Conservation (phyloP, 2,113 vertebrate species). For the Redunca redunca region DNA sequence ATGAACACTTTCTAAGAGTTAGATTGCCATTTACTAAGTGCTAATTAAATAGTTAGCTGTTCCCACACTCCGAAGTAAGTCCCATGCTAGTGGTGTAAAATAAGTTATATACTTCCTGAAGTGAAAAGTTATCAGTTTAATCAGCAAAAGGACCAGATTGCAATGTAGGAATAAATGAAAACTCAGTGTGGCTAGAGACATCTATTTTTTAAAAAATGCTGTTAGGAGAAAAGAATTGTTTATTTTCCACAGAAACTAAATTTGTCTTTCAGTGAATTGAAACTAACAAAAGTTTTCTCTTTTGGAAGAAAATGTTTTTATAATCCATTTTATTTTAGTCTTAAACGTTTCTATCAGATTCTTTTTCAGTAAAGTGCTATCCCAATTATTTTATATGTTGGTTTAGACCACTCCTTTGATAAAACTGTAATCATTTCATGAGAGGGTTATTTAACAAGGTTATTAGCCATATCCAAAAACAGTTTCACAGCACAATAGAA, state of each 20-base stretch:
- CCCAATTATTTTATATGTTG: constrained; percentile 70
- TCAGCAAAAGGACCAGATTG: not conserved
- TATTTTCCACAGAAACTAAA: constrained; percentile 2
- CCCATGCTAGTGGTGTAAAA: not conserved
- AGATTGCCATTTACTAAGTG: not conserved
- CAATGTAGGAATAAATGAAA: not conserved
- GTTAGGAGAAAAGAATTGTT: not conserved
- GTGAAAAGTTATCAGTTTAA: not conserved
- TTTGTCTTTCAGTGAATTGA: constrained; percentile 38
- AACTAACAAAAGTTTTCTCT: constrained; percentile 10
- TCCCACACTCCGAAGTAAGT: not conserved
- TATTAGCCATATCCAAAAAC: constrained; percentile 84
- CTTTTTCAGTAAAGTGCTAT: constrained; percentile 40
- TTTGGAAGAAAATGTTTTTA: constrained; percentile 30
- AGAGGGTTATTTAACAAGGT: constrained; percentile 90
- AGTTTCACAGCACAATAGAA: constrained; percentile 84
- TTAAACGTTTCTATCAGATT: constrained; percentile 34
- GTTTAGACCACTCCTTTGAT: constrained; percentile 72
- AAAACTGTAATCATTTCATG: constrained; percentile 79
- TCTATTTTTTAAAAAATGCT: not conserved
- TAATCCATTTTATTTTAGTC: constrained; percentile 23
- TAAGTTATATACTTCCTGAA: not conserved
- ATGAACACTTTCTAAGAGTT: not conserved
- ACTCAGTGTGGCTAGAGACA: not conserved
- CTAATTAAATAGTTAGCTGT: not conserved